phyloP scores from a whole-genome alignment of 2,113 vertebrate genomes.

The Jacana jacana region DNA sequence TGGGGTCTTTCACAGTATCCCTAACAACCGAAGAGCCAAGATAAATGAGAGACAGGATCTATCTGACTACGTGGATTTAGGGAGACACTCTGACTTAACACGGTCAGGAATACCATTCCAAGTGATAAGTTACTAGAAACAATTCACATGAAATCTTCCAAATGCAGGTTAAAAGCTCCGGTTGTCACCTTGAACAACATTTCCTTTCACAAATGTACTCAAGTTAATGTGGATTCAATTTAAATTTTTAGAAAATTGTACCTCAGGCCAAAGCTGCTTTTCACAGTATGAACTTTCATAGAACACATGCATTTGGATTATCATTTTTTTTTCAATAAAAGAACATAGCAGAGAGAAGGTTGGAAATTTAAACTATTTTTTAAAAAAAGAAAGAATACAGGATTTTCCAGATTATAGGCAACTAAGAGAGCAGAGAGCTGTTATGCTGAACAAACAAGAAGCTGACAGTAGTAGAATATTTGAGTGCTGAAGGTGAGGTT shows the following conservation, averaged over 20 bases:
- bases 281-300: neutral
- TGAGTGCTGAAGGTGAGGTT: neutral
- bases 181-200: neutral
- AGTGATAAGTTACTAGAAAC: neutral
- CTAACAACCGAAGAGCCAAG: neutral
- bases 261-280: neutral
- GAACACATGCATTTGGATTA: too few relatives aligned
- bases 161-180: neutral
- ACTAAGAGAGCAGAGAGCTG: neutral
- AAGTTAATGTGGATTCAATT: neutral
- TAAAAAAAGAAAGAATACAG: neutral
- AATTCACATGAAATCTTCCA: neutral
- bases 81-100: neutral
- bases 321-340: too few relatives aligned
- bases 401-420: neutral
- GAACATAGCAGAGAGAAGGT: neutral
- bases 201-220: neutral
- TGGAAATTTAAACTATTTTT: neutral
- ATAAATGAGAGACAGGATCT: neutral
- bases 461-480: neutral
- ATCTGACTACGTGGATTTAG: neutral
- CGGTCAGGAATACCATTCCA: neutral
- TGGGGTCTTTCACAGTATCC: neutral
- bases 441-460: neutral
- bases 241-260: neutral